Evolutionary conservation across 2,888 invertebrate species (phyloP), one percentile per base, ranked within the genome.

Genomic region (Tenthredo mesomela): DNA sequence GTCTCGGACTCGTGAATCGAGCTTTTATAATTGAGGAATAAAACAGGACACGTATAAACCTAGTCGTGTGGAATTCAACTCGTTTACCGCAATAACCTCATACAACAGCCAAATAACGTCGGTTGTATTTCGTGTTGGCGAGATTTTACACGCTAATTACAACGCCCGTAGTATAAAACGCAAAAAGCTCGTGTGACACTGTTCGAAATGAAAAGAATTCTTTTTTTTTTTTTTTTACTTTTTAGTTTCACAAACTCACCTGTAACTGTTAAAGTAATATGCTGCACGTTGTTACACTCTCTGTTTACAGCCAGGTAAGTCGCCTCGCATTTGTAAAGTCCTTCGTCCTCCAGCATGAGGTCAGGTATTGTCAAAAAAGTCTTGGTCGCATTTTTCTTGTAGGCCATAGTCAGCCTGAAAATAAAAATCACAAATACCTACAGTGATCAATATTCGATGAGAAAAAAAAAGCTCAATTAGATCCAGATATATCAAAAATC

Each of bases 241-340:
- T 71, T 12, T n/a, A 33, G 6, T 29, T 21, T 7, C 6, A 50
- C 37, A 50, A 50, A 95, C 97, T 96, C 93, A 97, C 97, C 96
- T 92, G 97, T 95, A 5, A 97, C 96, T 87, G 95, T 96, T 89
- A 97, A 96, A 91, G 96, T 96, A 86, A 97, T 96, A 92, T 97
- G 96, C 92, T 97, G 97, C 40, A 97, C 96, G 12, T 97, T 96
- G 92, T 96, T 96, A 93, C 97, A 97, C 88, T 97, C 97, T 0
- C 96, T 95, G 89, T 92, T 93, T 0, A 97, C 97, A 90, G 96
- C 96, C 33, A 97, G 93, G 92, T 97, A 97, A 0, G 97, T 97
- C 91, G 97, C 96, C 93, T 97, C 97, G 90, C 97, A 97, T 89
- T 97, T 96, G 94, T 96, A 97, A 77, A 96, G 95, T 0, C 97